Evolutionary conservation across 2,113 vertebrate species (phyloP), one percentile per base, ranked within the genome.

Genomic region (Puntigrus tetrazona): DNA sequence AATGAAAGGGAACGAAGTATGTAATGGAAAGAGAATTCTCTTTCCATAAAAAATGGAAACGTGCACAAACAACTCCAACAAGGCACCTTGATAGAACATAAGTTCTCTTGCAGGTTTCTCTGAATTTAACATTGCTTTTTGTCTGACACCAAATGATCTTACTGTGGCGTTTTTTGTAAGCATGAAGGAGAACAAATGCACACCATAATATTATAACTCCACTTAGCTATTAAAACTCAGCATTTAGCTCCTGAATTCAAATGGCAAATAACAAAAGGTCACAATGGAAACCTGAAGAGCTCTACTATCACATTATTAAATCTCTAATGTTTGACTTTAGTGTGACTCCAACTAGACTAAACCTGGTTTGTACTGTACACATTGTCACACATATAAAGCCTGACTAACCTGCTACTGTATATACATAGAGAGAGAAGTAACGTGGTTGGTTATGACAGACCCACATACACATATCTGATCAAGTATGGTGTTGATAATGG

Each of bases 251-350:
- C 16, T 18, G 1, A 50, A 50, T 50, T 16, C 47, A 50, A 50
- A 50, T 50, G 3, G 10, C 20, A 55, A 45, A 47, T 14, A 47
- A 14, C 3, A 20, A 22, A 18, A 22, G 20, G 52, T 7, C 52
- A 57, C 22, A 57, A 7, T 4, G 22, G 14, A 18, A 22, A 57
- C 29, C 31, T 57, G 5, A 55, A 55, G n/a, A 59, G 75, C 52
- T 59, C 4, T 59, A 31, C 7, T 78, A 43, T 79, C 77, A 43
- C 7, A 13, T 61, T 27, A 5, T 63, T 63, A 9, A 43, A 78
- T 61, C 36, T 27, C 18, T 50, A 76, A 10, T 77, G 55, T 79
- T 61, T 59, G 55, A 78, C 76, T 78, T 78, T 16, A 78, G 52
- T 27, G 31, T 78, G 52, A 79, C 77, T 16, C 36, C n/a, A 41